Evolutionary conservation across 2,797 vertebrate species (phyloP).

Genomic region (Lates japonicus): DNA sequence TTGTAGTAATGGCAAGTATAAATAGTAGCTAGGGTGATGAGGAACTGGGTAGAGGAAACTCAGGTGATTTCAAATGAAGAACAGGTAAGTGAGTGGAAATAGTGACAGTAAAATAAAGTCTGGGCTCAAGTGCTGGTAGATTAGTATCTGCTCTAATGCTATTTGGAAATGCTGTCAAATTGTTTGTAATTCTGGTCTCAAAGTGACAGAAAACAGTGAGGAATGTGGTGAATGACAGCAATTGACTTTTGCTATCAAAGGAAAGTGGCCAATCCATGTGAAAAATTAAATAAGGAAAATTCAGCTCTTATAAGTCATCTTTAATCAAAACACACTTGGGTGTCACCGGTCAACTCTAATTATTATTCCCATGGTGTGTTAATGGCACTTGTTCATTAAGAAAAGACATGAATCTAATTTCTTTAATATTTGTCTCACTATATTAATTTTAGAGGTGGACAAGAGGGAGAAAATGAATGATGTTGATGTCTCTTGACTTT

Average conservation of each 20-base stretch:
- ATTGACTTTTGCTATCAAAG: conserved; percentile 7
- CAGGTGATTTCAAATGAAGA: too few species aligned
- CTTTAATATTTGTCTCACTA: conserved; percentile 55
- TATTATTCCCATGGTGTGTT: conserved; percentile 45
- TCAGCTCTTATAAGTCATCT: conserved; percentile 19
- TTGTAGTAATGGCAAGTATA: too few species aligned
- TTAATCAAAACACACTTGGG: conserved; percentile 54
- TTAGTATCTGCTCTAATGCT: neutral
- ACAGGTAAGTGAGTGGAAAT: too few species aligned
- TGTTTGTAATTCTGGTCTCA: neutral
- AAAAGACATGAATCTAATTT: conserved; percentile 62
- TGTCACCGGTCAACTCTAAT: conserved; percentile 44
- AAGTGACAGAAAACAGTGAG: neutral
- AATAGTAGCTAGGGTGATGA: too few species aligned
- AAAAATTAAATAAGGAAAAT: conserved; percentile 31
- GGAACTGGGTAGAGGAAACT: too few species aligned
- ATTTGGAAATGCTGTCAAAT: neutral
- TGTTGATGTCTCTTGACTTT: conserved; percentile 31
- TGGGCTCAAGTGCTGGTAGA: neutral
- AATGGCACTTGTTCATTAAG: conserved; percentile 59
- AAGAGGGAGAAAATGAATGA: neutral
- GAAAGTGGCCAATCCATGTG: conserved; percentile 3
- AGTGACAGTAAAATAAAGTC: too few species aligned
- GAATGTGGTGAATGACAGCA: neutral
- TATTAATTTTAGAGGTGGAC: conserved; percentile 34